Evolutionary conservation across 2,113 vertebrate species (phyloP), one percentile per base, ranked within the genome.

Genomic region (Mirounga angustirostris): DNA sequence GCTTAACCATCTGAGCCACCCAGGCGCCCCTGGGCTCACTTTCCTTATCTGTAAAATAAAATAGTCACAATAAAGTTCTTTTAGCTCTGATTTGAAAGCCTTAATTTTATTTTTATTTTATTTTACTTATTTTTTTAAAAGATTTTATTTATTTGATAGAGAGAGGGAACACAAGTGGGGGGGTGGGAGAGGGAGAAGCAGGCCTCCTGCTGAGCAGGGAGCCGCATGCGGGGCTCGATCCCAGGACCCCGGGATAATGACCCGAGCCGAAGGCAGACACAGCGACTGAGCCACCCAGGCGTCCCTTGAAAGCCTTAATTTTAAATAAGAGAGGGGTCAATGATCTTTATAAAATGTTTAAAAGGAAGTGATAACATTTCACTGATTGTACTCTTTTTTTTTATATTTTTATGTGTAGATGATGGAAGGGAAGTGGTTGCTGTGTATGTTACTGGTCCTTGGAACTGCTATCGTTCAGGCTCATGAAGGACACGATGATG

Each of bases 381-480:
- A 30, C 26, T 63, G n/a, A 10, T 59, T 63, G 82, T 92, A n/a
- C 7, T 91, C 24, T 87, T 59, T 58, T 56, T 90, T 88, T 21
- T 84, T 9, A 46, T 46, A 46, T 46, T 73, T 54, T 63, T 87
- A 26, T 84, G 26, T 69, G 50, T 85, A 99, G 99, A 99, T 96
- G 89, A 99, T 99, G 99, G 99, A 99, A 98, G 98, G 99, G 89
- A 99, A 99, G 97, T 98, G 99, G 98, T 98, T 99, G 28, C 98
- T 99, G 82, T 99, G 94, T 54, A 71, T 99, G 97, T 98, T 99
- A 73, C 97, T 99, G 30, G 98, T 98, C 9, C 97, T 98, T 11
- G 99, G 99, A 71, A 97, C 98, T 85, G 98, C 98, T 83, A 73
- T 98, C 85, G 46, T 98, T 56, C 91, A 98, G 61, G 98, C 98